Evolutionary conservation across 1,140 invertebrate genomes (phyloP).

Genomic region (Danaus melanippus): DNA sequence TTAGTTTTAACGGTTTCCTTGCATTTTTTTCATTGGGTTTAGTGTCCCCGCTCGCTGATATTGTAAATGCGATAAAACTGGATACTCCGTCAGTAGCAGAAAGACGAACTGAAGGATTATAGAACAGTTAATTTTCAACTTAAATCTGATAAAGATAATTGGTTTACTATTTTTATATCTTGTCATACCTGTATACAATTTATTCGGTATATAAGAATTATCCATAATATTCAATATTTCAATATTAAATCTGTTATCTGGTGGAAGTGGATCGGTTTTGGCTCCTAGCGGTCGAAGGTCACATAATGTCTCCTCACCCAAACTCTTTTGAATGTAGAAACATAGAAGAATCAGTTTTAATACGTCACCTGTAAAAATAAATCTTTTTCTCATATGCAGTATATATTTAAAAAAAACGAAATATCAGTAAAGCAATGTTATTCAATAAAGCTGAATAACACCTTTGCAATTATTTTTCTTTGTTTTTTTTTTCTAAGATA

Average conservation of each 20-base stretch:
- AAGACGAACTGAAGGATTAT: constrained; percentile 35
- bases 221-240: constrained; percentile 39
- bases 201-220: constrained; percentile 41
- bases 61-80: constrained; percentile 57
- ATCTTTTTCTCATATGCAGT: too few species aligned
- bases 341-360: too few species aligned
- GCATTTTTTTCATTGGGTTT: constrained; percentile 43
- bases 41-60: constrained; percentile 42
- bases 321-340: too few species aligned
- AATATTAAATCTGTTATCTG: constrained; percentile 49
- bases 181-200: constrained; percentile 41
- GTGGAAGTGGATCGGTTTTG: constrained; percentile 41
- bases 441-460: too few species aligned
- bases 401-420: too few species aligned
- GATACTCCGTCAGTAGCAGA: constrained; percentile 36
- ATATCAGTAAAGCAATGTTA: too few species aligned
- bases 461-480: too few species aligned
- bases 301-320: constrained; percentile 30
- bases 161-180: constrained; percentile 1
- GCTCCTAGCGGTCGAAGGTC: constrained; percentile 42
- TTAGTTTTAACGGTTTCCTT: constrained; percentile 37
- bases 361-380: too few species aligned
- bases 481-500: too few species aligned
- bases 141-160: background rate
- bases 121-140: background rate